Percentiles rank a stretch among this genome's conserved stretches.
phyloP scores from a whole-genome alignment of 2,888 invertebrate genomes.

The Linyphia triangularis region DNA sequence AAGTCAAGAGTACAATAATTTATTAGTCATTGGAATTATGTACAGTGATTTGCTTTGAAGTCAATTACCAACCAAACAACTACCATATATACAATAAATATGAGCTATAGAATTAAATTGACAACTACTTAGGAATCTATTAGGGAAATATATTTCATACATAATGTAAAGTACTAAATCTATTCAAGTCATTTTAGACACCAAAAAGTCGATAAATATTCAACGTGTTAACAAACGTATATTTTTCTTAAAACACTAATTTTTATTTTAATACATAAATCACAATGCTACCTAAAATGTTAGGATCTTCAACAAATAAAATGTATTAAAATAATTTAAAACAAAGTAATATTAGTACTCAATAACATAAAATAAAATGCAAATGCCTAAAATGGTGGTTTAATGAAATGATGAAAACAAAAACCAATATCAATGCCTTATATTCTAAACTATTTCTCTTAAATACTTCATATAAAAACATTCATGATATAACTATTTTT shows the following conservation, averaged over 20 bases:
- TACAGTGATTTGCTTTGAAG: background rate
- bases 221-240: background rate
- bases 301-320: background rate
- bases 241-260: background rate
- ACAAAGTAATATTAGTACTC: background rate
- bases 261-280: background rate
- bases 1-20: background rate
- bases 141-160: too few relatives aligned
- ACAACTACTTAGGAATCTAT: too few relatives aligned
- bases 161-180: background rate
- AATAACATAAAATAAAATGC: too few relatives aligned
- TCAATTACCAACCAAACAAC: background rate
- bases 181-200: background rate
- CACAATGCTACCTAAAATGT: background rate
- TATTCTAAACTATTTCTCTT: too few relatives aligned
- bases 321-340: background rate
- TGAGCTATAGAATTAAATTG: background rate
- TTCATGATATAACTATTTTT: too few relatives aligned
- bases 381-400: too few relatives aligned
- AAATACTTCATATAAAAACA: too few relatives aligned
- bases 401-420: too few relatives aligned
- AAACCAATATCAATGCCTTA: too few relatives aligned
- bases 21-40: background rate
- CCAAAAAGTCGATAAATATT: background rate
- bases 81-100: background rate